phyloP scores from a whole-genome alignment of 1,140 invertebrate species.

The Bombus polaris region DNA sequence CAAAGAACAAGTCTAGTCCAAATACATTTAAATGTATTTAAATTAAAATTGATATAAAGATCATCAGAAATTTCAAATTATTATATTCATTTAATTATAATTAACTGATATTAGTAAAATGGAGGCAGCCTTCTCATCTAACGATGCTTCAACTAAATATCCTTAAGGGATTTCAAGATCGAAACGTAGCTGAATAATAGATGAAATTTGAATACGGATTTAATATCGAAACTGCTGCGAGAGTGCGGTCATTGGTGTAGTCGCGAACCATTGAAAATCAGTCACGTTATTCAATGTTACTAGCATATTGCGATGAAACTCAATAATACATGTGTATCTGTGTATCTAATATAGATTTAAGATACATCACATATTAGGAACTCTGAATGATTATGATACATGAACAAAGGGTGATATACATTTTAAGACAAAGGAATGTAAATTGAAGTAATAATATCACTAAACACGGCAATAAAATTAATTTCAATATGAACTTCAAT shows the following conservation, averaged over 20 bases:
- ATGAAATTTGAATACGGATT: conserved; percentile 54
- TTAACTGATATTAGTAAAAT: neutral
- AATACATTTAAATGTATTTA: too few species aligned
- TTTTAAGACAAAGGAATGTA: neutral
- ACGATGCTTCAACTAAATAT: too few species aligned
- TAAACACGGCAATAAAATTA: too few species aligned
- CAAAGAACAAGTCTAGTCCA: too few species aligned
- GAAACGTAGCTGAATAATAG: conserved; percentile 6
- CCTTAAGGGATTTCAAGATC: neutral
- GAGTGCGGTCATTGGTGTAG: conserved; percentile 43
- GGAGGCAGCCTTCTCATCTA: neutral
- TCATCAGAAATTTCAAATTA: too few species aligned
- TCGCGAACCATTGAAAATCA: conserved; percentile 57
- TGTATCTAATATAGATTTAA: neutral
- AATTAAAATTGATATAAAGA: too few species aligned
- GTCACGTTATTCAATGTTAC: conserved; percentile 51
- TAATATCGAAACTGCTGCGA: conserved; percentile 41
- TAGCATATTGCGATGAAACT: conserved; percentile 16
- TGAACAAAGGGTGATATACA: neutral
- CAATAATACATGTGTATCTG: conserved; percentile 1
- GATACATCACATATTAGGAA: neutral
- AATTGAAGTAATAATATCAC: neutral
- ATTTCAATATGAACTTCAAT: too few species aligned
- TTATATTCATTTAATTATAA: too few species aligned
- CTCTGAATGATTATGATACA: neutral